These are phyloP conservation scores for Microchrysa polita DNA, from an alignment of 2,888 invertebrate genomes.

Conservation along the genomic window DNA sequence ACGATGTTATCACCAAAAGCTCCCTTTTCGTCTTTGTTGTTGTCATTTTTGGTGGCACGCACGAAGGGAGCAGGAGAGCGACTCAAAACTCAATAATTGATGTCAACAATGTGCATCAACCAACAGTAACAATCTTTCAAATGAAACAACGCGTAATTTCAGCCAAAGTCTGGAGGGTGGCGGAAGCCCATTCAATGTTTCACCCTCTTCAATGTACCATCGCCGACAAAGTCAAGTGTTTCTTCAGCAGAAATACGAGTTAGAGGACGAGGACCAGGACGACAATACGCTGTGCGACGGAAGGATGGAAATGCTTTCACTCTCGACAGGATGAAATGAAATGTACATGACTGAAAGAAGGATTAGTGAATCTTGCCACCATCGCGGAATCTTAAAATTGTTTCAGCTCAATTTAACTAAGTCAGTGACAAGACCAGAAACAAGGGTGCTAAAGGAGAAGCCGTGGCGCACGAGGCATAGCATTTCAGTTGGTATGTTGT, in stretches of 20 bases:
- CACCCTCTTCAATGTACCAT: not conserved
- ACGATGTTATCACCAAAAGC: slow-evolving; percentile 13
- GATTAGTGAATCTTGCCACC: slow-evolving; percentile 11
- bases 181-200: not conserved
- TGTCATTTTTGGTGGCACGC: too few relatives aligned
- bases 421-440: slow-evolving; percentile 18
- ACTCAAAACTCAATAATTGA: slow-evolving; percentile 18
- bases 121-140: slow-evolving; percentile 19
- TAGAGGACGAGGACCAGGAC: not conserved
- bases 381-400: slow-evolving; percentile 31
- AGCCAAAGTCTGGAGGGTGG: slow-evolving; percentile 22
- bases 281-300: not conserved
- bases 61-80: too few relatives aligned
- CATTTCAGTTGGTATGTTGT: not conserved
- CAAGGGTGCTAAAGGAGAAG: slow-evolving; percentile 20
- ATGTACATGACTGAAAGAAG: slow-evolving; percentile 1
- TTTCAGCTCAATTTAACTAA: slow-evolving; percentile 43
- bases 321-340: too few relatives aligned
- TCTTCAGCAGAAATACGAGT: not conserved
- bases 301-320: too few relatives aligned
- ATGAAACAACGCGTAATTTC: slow-evolving; percentile 4
- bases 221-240: not conserved
- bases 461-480: not conserved
- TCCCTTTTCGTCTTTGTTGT: too few relatives aligned
- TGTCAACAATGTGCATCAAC: slow-evolving; percentile 39